phyloP scores from a whole-genome alignment of 2,797 vertebrate genomes.

The Discoglossus pictus region DNA sequence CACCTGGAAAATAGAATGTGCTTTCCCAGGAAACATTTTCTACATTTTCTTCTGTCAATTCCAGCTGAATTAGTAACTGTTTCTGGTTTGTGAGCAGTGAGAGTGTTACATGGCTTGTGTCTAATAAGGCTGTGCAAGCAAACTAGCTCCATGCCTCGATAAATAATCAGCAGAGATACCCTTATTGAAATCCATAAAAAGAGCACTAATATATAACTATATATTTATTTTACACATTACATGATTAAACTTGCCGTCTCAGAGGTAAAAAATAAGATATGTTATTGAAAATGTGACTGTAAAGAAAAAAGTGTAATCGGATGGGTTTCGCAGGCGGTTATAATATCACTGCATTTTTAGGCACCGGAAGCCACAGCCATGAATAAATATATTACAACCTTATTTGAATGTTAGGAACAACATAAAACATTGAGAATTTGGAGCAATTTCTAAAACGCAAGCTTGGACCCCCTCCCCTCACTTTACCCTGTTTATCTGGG shows the following conservation, averaged over 20 bases:
- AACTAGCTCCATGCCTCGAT: too few relatives aligned
- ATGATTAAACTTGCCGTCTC: too few relatives aligned
- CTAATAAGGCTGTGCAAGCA: too few relatives aligned
- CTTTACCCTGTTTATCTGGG: slow-evolving; percentile 68
- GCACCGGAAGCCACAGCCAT: neutral
- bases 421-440: slow-evolving; percentile 58
- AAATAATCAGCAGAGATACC: too few relatives aligned
- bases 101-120: slow-evolving; percentile 38
- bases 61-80: slow-evolving; percentile 69
- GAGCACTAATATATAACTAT: too few relatives aligned
- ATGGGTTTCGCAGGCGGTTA: too few relatives aligned
- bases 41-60: slow-evolving; percentile 67
- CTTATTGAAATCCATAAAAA: too few relatives aligned
- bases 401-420: slow-evolving; percentile 41
- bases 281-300: too few relatives aligned
- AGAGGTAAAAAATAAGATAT: too few relatives aligned
- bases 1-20: slow-evolving; percentile 70
- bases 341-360: too few relatives aligned
- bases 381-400: neutral
- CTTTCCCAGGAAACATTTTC: slow-evolving; percentile 66
- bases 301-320: too few relatives aligned
- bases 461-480: slow-evolving; percentile 38
- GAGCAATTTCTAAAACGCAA: slow-evolving; percentile 27
- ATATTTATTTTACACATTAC: too few relatives aligned
- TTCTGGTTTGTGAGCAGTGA: slow-evolving; percentile 64